Percentiles rank a stretch among this genome's conserved stretches.
phyloP scores from a whole-genome alignment of 2,113 vertebrate species.

The Saccopteryx leptura region DNA sequence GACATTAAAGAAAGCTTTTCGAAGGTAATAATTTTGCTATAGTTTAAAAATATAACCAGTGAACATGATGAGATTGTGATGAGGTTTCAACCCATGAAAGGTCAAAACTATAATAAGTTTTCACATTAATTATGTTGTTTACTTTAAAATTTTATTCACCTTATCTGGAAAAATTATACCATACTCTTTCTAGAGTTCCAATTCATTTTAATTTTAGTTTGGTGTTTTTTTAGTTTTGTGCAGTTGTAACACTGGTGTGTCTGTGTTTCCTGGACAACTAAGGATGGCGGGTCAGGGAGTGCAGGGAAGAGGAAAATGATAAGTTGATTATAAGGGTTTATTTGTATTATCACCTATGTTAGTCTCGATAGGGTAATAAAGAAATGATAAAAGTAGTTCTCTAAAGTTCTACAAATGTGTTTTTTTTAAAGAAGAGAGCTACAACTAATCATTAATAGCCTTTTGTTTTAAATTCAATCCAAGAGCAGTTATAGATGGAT shows the following conservation, averaged over 20 bases:
- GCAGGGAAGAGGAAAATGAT: neutral
- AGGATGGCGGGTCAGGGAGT: neutral
- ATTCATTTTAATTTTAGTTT: conserved; percentile 46
- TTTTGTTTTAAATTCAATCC: neutral
- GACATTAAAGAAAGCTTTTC: conserved; percentile 25
- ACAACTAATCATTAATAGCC: neutral
- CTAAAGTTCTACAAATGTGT: neutral
- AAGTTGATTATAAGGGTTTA: neutral
- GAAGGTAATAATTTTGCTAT: neutral
- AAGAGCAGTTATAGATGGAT: neutral
- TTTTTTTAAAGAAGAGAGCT: neutral
- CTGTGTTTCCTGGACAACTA: neutral
- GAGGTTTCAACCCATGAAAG: neutral
- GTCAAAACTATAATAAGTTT: neutral
- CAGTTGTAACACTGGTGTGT: neutral
- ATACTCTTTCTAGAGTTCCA: neutral
- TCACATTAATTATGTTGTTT: conserved; percentile 18
- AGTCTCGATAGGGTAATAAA: neutral
- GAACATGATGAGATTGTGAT: neutral
- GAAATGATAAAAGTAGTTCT: conserved; percentile 26
- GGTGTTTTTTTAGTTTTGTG: neutral
- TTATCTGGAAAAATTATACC: neutral
- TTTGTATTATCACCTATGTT: neutral
- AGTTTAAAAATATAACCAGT: conserved; percentile 41
- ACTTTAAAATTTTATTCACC: neutral